These are phyloP conservation scores for Polia nebulosa DNA, from an alignment of 2,888 invertebrate species.

Conservation along the genomic window DNA sequence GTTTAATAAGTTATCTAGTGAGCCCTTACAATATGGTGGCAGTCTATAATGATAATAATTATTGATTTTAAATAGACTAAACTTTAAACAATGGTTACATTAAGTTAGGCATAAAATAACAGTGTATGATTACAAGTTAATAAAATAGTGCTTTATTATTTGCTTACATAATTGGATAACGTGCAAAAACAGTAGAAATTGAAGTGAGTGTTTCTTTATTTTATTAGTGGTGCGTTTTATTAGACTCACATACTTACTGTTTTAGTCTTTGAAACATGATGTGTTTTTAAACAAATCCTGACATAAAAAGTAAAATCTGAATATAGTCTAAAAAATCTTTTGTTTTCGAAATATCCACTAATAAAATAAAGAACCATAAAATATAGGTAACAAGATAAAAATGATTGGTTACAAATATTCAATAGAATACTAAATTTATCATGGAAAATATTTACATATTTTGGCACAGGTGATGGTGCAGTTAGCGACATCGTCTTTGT, in stretches of 20 bases:
- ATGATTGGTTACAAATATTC: conserved; percentile 70
- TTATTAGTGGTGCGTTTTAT: conserved; percentile 41
- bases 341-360: conserved; percentile 34
- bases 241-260: neutral
- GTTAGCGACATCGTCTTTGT: conserved; percentile 78
- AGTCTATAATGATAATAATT: conserved; percentile 18
- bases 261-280: neutral
- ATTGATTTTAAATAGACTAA: conserved; percentile 31
- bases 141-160: conserved; percentile 56
- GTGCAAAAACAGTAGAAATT: conserved; percentile 63
- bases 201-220: conserved; percentile 47
- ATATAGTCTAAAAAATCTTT: conserved; percentile 10
- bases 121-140: conserved; percentile 53
- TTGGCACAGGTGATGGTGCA: conserved; percentile 89
- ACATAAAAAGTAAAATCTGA: conserved; percentile 11
- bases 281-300: neutral
- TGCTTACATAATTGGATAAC: conserved; percentile 56
- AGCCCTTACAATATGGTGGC: conserved; percentile 22
- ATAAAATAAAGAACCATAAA: conserved; percentile 65
- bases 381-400: conserved; percentile 70
- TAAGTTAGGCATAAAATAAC: conserved; percentile 43
- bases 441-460: conserved; percentile 86
- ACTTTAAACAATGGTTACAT: conserved; percentile 58
- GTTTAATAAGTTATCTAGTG: conserved; percentile 33
- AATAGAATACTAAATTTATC: conserved; percentile 73